Evolutionary conservation across 2,888 invertebrate genomes (phyloP).

Genomic region (Drosophila siamana): DNA sequence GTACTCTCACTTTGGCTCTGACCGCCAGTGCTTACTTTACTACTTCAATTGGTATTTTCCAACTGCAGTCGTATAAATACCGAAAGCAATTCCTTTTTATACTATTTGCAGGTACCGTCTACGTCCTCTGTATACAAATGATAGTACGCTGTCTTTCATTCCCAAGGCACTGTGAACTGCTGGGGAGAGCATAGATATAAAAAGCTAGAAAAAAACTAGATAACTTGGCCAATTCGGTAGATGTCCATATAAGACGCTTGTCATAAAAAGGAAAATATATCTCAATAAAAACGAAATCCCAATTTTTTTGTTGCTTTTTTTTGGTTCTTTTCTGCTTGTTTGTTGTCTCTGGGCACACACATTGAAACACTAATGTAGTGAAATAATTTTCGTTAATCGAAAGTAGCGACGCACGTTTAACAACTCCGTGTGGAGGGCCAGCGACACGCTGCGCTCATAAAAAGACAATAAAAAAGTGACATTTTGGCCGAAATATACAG

Average conservation of each 20-base stretch:
- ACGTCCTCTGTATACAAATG: slow-evolving; percentile 5
- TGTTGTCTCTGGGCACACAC: slow-evolving; percentile 33
- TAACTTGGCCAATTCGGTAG: slow-evolving; percentile 40
- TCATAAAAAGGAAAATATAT: slow-evolving; percentile 57
- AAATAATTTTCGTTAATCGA: slow-evolving; percentile 80
- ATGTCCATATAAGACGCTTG: slow-evolving; percentile 24
- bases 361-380: slow-evolving; percentile 73
- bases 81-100: slow-evolving; percentile 32
- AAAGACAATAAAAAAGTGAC: slow-evolving; percentile 78
- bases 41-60: slow-evolving; percentile 12
- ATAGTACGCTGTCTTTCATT: neutral
- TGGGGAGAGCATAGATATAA: neutral
- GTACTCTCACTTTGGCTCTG: neutral
- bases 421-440: slow-evolving; percentile 53
- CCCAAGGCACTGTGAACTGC: slow-evolving; percentile 6
- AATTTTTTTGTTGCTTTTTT: slow-evolving; percentile 23
- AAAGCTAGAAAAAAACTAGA: slow-evolving; percentile 24
- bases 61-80: slow-evolving; percentile 19
- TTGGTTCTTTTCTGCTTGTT: slow-evolving; percentile 7
- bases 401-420: slow-evolving; percentile 76
- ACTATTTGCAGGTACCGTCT: slow-evolving; percentile 17
- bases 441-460: slow-evolving; percentile 75
- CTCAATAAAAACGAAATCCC: slow-evolving; percentile 61
- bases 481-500: slow-evolving; percentile 70
- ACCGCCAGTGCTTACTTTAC: slow-evolving; percentile 3